phyloP scores from a whole-genome alignment of 1,140 invertebrate genomes.

The Apis florea region DNA sequence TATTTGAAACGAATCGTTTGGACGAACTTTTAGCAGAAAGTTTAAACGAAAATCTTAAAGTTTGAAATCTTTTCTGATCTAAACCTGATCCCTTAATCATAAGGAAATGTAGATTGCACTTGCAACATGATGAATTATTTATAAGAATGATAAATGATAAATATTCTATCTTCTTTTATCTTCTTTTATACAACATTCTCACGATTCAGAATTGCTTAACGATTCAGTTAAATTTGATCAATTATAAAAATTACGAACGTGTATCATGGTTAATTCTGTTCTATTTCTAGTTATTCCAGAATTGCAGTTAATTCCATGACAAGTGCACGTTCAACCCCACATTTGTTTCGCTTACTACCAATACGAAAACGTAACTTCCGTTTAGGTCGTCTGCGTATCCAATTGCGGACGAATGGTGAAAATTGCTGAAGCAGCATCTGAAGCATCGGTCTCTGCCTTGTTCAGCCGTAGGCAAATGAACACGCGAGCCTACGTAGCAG shows the following conservation, averaged over 20 bases:
- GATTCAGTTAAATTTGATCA: too few species aligned
- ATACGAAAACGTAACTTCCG: slow-evolving; percentile 31
- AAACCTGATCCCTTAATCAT: background rate
- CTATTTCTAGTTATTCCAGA: too few species aligned
- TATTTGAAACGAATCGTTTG: background rate
- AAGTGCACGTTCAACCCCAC: background rate
- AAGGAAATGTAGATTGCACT: too few species aligned
- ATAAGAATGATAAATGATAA: background rate
- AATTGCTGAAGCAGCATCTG: slow-evolving; percentile 51
- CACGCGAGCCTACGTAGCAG: slow-evolving; percentile 39
- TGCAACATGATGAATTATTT: background rate
- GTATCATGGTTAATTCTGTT: too few species aligned
- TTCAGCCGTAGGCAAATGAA: slow-evolving; percentile 28
- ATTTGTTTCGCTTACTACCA: slow-evolving; percentile 9
- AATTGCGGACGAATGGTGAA: slow-evolving; percentile 28
- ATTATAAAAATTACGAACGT: too few species aligned
- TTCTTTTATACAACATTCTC: too few species aligned
- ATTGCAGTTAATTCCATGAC: too few species aligned
- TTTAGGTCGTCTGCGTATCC: slow-evolving; percentile 9
- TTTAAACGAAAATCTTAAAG: background rate
- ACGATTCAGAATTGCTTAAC: too few species aligned
- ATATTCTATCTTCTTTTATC: too few species aligned
- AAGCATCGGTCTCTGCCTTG: slow-evolving; percentile 28
- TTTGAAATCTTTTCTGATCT: background rate
- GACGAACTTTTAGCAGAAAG: too few species aligned